Evolutionary conservation across 2,797 vertebrate species (phyloP).

Genomic region (Otolemur crassicaudatus): DNA sequence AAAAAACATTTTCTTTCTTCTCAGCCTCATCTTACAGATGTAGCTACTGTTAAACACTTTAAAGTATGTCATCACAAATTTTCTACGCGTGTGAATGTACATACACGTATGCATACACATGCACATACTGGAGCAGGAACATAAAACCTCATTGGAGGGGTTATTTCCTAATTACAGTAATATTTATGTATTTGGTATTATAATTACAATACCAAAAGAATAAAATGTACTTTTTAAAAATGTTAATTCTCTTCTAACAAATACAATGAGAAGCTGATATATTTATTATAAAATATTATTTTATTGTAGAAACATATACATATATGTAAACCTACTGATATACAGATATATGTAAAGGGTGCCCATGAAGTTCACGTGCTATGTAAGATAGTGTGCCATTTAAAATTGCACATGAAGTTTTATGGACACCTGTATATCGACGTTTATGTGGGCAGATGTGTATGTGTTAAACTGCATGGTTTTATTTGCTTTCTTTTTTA

Average conservation of each 20-base stretch:
- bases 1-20: too few species aligned
- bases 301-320: neutral
- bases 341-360: neutral
- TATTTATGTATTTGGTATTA: neutral
- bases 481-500: conserved; percentile 9
- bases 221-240: neutral
- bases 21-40: too few species aligned
- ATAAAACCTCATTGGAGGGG: conserved; percentile 27
- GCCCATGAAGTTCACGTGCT: too few species aligned
- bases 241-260: neutral
- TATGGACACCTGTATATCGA: neutral
- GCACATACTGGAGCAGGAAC: neutral
- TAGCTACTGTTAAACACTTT: too few species aligned
- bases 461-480: neutral
- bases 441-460: neutral
- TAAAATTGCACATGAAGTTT: too few species aligned
- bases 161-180: neutral
- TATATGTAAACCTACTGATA: neutral
- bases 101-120: too few species aligned
- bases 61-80: too few species aligned
- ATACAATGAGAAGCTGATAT: neutral
- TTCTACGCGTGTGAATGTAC: too few species aligned
- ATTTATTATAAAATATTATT: neutral
- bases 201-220: neutral
- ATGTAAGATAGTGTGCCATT: too few species aligned